phyloP scores from a whole-genome alignment of 2,888 invertebrate genomes.

The Trypoxylon attenuatum region DNA sequence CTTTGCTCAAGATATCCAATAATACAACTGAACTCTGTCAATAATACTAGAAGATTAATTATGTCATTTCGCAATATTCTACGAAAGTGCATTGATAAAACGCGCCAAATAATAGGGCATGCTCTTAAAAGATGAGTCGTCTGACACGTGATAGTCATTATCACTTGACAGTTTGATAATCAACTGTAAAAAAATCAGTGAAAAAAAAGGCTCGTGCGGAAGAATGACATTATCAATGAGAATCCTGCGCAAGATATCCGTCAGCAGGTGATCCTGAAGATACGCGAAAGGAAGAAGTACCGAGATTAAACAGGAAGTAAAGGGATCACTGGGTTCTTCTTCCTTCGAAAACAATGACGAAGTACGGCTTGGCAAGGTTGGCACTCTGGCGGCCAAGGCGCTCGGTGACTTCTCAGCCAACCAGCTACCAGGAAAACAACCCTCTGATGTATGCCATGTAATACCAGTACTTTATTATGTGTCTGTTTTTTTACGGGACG shows the following conservation, averaged over 20 bases:
- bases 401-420: slow-evolving; percentile 66
- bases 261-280: slow-evolving; percentile 32
- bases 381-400: slow-evolving; percentile 71
- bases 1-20: slow-evolving; percentile 6
- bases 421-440: slow-evolving; percentile 73
- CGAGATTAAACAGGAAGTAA: slow-evolving; percentile 11
- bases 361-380: slow-evolving; percentile 70
- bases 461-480: slow-evolving; percentile 29
- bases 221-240: background rate
- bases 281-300: background rate
- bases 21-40: background rate
- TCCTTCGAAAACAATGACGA: slow-evolving; percentile 63
- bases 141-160: background rate
- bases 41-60: slow-evolving; percentile 8
- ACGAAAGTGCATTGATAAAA: slow-evolving; percentile 62
- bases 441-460: slow-evolving; percentile 72
- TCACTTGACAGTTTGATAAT: background rate
- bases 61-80: slow-evolving; percentile 65
- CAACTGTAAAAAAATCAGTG: no score
- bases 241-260: background rate
- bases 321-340: slow-evolving; percentile 9
- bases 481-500: slow-evolving; percentile 29
- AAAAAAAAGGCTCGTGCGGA: no score
- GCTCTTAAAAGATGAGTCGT: slow-evolving; percentile 53
- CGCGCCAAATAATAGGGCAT: slow-evolving; percentile 56